Evolutionary conservation across 2,888 invertebrate genomes (phyloP).

Genomic region (Eubasilissa splendida): DNA sequence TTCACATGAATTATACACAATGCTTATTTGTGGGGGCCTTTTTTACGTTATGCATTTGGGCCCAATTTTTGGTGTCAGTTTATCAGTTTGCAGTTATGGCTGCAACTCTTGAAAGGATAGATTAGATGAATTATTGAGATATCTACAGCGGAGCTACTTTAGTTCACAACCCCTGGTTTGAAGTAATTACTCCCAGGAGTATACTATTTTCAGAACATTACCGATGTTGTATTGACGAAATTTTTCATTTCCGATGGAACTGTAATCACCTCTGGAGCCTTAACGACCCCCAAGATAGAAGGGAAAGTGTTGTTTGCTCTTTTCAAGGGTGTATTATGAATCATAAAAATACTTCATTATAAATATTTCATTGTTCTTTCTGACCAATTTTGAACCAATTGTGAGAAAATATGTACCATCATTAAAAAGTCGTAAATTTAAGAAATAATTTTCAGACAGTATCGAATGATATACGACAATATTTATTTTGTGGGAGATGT

Average conservation of each 20-base stretch:
- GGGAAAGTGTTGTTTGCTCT: conserved; percentile 7
- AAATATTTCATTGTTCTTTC: conserved; percentile 3
- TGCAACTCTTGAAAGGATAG: neutral
- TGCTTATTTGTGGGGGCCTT: no score
- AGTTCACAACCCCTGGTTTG: neutral
- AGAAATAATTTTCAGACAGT: no score
- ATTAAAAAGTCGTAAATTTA: no score
- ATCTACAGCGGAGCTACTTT: neutral
- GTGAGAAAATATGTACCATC: no score
- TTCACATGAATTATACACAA: no score
- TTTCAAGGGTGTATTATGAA: neutral
- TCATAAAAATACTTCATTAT: conserved; percentile 17
- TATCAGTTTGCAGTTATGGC: no score
- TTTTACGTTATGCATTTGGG: no score
- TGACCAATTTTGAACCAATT: no score
- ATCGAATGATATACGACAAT: no score
- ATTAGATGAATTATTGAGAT: neutral
- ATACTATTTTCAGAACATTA: neutral
- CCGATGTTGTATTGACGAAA: conserved; percentile 20
- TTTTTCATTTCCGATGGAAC: conserved; percentile 4
- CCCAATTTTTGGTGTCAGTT: no score
- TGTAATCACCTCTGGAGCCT: neutral
- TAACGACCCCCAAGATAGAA: conserved; percentile 3
- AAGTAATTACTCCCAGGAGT: conserved; percentile 3
- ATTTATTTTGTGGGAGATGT: no score